Evolutionary conservation across 2,888 invertebrate species (phyloP).

Genomic region (Troilus luridus): DNA sequence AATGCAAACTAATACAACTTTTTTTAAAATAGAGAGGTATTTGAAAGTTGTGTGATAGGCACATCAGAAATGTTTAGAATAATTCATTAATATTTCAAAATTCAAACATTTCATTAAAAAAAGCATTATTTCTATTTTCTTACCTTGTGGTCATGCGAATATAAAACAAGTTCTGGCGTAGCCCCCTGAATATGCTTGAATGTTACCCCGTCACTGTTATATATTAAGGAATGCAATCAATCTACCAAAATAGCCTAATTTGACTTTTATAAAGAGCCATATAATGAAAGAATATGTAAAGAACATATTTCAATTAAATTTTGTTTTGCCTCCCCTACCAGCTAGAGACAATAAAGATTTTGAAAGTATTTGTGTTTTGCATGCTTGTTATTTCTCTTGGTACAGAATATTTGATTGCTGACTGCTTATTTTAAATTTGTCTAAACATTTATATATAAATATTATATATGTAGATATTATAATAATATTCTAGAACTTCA

Average conservation of each 20-base stretch:
- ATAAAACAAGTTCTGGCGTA: slow-evolving; percentile 76
- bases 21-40: too few species aligned
- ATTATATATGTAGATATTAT: too few species aligned
- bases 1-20: too few species aligned
- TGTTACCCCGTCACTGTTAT: slow-evolving; percentile 71
- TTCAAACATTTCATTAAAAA: slow-evolving; percentile 21
- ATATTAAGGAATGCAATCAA: slow-evolving; percentile 51
- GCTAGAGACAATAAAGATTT: too few species aligned
- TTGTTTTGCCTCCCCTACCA: neutral
- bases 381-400: too few species aligned
- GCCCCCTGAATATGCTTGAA: slow-evolving; percentile 80
- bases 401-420: too few species aligned
- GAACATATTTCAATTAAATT: neutral
- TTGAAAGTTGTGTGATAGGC: too few species aligned
- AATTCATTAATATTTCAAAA: slow-evolving; percentile 51
- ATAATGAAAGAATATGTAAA: neutral
- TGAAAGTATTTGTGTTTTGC: too few species aligned
- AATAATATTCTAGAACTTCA: too few species aligned
- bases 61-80: too few species aligned
- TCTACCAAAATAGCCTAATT: neutral
- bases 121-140: slow-evolving; percentile 17
- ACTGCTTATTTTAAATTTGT: too few species aligned
- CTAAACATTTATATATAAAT: too few species aligned
- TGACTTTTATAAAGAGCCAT: neutral
- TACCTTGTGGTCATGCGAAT: slow-evolving; percentile 72